These are phyloP conservation scores for Lophotriccus pileatus DNA, from an alignment of 2,797 vertebrate species.

Conservation along the genomic window DNA sequence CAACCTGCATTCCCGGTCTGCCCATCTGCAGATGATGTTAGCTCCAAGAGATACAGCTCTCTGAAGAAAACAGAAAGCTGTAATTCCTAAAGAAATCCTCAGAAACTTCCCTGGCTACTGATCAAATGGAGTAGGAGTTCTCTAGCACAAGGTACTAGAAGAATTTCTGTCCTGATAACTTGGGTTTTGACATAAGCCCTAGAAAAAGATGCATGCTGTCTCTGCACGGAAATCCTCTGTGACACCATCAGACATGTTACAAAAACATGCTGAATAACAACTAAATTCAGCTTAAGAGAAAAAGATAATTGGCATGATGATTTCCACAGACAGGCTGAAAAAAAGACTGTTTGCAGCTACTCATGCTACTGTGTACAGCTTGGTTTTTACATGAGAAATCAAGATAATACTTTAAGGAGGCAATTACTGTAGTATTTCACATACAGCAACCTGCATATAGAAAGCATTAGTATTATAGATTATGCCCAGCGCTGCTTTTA, in stretches of 20 bases:
- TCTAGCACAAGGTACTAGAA: neutral
- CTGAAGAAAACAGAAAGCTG: neutral
- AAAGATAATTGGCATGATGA: constrained; percentile 14
- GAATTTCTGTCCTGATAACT: neutral
- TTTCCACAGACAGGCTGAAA: neutral
- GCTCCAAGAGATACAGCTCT: neutral
- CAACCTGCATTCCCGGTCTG: neutral
- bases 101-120: constrained; percentile 5
- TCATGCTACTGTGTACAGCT: neutral
- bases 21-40: neutral
- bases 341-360: neutral
- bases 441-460: neutral
- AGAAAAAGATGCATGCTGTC: neutral
- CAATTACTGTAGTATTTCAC: constrained; percentile 29
- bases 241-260: neutral
- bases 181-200: constrained; percentile 36
- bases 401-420: constrained; percentile 50
- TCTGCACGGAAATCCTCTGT: constrained; percentile 16
- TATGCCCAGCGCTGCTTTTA: constrained; percentile 7
- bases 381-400: constrained; percentile 37
- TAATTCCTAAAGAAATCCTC: neutral
- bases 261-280: constrained; percentile 46
- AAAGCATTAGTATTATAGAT: constrained; percentile 27
- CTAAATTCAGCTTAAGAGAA: constrained; percentile 46
- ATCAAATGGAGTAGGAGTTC: neutral